phyloP scores from a whole-genome alignment of 1,140 invertebrate species.

The Drosophila jambulina region DNA sequence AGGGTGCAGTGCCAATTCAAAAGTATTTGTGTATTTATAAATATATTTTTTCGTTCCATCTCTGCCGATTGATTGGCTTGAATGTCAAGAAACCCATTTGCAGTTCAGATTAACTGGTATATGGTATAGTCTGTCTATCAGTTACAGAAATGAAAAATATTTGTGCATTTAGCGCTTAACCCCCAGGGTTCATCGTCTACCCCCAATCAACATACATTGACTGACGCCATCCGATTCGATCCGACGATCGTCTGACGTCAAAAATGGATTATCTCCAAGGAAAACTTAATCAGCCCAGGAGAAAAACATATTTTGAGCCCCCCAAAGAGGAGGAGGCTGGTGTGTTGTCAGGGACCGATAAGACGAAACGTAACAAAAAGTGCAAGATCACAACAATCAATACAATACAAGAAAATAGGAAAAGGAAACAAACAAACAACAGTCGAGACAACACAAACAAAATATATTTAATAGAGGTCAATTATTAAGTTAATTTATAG shows the following conservation, averaged over 20 bases:
- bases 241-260: slow-evolving; percentile 55
- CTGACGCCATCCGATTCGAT: slow-evolving; percentile 7
- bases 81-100: slow-evolving; percentile 42
- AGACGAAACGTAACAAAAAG: slow-evolving; percentile 32
- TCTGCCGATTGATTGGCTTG: slow-evolving; percentile 1
- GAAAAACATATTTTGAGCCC: slow-evolving; percentile 23
- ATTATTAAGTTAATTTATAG: slow-evolving; percentile 14
- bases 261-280: slow-evolving; percentile 56
- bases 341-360: slow-evolving; percentile 53
- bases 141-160: slow-evolving; percentile 58
- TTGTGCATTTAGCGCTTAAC: slow-evolving; percentile 50
- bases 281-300: slow-evolving; percentile 48
- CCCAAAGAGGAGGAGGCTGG: slow-evolving; percentile 2
- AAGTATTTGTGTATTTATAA: slow-evolving; percentile 1
- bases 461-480: slow-evolving; percentile 22
- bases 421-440: slow-evolving; percentile 28
- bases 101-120: slow-evolving; percentile 13
- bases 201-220: slow-evolving; percentile 13
- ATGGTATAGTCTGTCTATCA: slow-evolving; percentile 35
- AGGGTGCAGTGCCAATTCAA: slow-evolving; percentile 30
- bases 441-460: slow-evolving; percentile 47
- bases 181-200: slow-evolving; percentile 33
- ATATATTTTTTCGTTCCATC: slow-evolving; percentile 10
- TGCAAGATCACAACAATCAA: slow-evolving; percentile 54
- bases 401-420: slow-evolving; percentile 5